Evolutionary conservation across 2,888 invertebrate species (phyloP), one percentile per base, ranked within the genome.

Genomic region (Apodemia zela): DNA sequence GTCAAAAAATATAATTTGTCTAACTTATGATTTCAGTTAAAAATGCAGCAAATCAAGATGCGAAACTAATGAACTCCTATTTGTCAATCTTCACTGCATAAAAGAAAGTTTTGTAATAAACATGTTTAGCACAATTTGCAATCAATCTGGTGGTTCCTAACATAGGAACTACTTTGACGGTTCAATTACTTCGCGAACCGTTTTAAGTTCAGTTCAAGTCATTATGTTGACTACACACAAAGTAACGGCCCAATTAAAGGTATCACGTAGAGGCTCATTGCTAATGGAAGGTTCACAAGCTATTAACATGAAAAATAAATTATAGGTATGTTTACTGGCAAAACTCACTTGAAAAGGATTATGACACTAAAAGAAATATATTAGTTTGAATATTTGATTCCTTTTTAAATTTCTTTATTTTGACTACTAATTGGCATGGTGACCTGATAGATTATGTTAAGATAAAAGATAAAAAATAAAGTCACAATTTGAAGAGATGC

Each of bases 141-240:
- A 57, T 29, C 25, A 57, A 29, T 57, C 15, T 29, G 7, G 29
- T 57, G 57, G 29, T 25, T 57, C 15, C 57, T 15, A 25, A 57
- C 29, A 25, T 57, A 15, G 25, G 29, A 57, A 57, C 57, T 29
- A 8, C 57, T 21, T 57, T 57, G 57, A 57, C 57, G 57, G 57
- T n/a, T 57, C 57, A 57, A 57, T 57, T 57, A 57, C 57, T 29
- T 57, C 29, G 57, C 15, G 8, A 57, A 57, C 15, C 29, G 29
- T 29, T 57, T 57, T 57, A 57, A 57, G 57, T 57, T 57, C 57
- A 57, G 29, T 57, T 57, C 57, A n/a, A 57, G 57, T 57, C 57
- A 57, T 57, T 57, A 57, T 57, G n/a, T 57, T 57, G 57, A 57
- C 57, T 57, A 57, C 57, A 57, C 57, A 57, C 25, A 57, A 57